A percentile compares a stretch with the other conserved stretches of the same genome.
Evolutionary conservation across 2,888 invertebrate species (phyloP).

Genomic region (Pollenia angustigena): DNA sequence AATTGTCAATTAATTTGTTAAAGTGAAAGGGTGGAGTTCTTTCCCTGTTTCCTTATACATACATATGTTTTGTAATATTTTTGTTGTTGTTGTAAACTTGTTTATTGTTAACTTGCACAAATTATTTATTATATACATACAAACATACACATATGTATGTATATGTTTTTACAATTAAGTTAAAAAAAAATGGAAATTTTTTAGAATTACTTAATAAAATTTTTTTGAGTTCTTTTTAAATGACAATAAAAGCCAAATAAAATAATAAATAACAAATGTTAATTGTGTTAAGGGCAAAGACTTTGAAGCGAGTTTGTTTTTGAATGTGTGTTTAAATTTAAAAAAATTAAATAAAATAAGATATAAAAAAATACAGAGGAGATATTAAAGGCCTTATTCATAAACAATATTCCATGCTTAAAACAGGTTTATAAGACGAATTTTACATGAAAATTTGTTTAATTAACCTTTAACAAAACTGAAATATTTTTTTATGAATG

Average conservation of each 20-base stretch:
- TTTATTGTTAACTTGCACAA: slow-evolving; percentile 17
- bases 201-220: background rate
- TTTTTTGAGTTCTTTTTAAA: background rate
- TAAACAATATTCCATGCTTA: too few relatives aligned
- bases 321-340: background rate
- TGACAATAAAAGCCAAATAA: background rate
- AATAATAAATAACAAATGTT: background rate
- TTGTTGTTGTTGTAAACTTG: slow-evolving; percentile 30
- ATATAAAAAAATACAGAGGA: slow-evolving; percentile 1
- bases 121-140: background rate
- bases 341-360: background rate
- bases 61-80: slow-evolving; percentile 3
- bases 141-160: background rate
- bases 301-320: background rate
- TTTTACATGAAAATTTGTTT: too few relatives aligned
- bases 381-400: too few relatives aligned
- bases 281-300: background rate
- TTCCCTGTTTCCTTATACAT: slow-evolving; percentile 10
- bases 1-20: slow-evolving; percentile 51
- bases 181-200: too few relatives aligned
- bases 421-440: too few relatives aligned
- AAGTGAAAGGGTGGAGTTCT: slow-evolving; percentile 53
- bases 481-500: too few relatives aligned
- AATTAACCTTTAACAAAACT: too few relatives aligned
- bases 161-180: background rate